Evolutionary conservation across 1,140 invertebrate species (phyloP), one percentile per base, ranked within the genome.

Genomic region (Eufriesea mexicana): DNA sequence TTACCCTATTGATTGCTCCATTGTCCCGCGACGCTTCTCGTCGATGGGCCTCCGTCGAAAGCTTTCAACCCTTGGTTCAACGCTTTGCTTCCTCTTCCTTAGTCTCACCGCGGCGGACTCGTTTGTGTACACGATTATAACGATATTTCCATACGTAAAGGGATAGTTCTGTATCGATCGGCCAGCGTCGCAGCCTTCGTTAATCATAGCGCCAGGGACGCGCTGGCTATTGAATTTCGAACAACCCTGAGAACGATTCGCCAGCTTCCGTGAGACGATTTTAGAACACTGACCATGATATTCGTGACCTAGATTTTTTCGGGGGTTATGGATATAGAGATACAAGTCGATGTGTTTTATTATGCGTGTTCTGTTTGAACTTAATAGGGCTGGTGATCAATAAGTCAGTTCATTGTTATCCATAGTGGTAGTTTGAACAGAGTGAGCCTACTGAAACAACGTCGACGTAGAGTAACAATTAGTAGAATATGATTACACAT

Each of bases 1-100:
- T 94, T 94, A 94, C 93, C 93, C 91, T 94, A 94, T 94, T 94
- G 94, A 94, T 94, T 94, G 93, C 91, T 90, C 92, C 92, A 94
- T 94, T 94, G 93, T 94, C 89, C 88, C 66, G 86, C 80, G 85
- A 87, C 86, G 89, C 86, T 88, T 90, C 87, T 90, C 83, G 75
- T 35, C 85, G 87, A 81, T 89, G 83, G 85, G 18, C 76, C 83
- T 75, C 76, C 61, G 68, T 51, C 55, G 64, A 45, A 91, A 86
- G 87, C 89, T 93, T 92, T 93, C 89, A 91, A 90, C 85, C 88
- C 83, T 88, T 87, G 84, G 66, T 83, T 84, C 67, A 61, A 84
- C 80, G 79, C 86, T 77, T 88, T 85, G 78, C 80, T 83, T 83
- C 84, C 79, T 85, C 82, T 84, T 74, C 85, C 81, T 83, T 78